Conservation (phyloP, 2,797 vertebrate species). For the Holocentrus rufus region DNA sequence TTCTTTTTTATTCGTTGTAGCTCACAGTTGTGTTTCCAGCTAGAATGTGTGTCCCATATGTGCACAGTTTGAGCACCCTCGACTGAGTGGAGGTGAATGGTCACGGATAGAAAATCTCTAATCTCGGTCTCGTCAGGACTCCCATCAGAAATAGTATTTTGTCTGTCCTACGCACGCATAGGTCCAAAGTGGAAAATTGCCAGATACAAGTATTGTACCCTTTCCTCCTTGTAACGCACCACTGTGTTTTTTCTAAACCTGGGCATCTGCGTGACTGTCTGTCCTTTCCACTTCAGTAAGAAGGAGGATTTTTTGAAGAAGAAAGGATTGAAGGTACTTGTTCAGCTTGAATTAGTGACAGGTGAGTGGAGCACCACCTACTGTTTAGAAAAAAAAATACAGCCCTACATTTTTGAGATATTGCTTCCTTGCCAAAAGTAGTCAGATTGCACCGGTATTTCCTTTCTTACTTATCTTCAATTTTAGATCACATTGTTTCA, state of each 20-base stretch:
- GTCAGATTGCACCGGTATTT: slow-evolving; percentile 32
- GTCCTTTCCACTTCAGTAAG: background rate
- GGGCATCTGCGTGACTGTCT: slow-evolving; percentile 12
- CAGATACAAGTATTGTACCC: slow-evolving; percentile 12
- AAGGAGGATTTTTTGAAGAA: slow-evolving; percentile 27
- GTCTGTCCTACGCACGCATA: slow-evolving; percentile 8
- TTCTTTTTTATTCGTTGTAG: slow-evolving; percentile 47
- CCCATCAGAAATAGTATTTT: slow-evolving; percentile 19
- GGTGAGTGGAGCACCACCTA: slow-evolving; percentile 60
- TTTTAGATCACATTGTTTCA: slow-evolving; percentile 5
- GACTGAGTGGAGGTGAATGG: slow-evolving; percentile 18
- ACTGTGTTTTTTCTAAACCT: background rate
- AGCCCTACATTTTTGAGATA: background rate
- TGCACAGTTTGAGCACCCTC: slow-evolving; percentile 23
- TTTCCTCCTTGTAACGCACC: slow-evolving; percentile 1
- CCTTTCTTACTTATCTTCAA: background rate
- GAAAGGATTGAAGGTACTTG: slow-evolving; percentile 1
- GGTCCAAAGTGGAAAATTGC: slow-evolving; percentile 1
- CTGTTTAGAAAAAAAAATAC: slow-evolving; percentile 44
- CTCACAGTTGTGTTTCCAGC: slow-evolving; percentile 25
- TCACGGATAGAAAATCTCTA: slow-evolving; percentile 8
- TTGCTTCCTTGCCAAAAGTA: slow-evolving; percentile 16
- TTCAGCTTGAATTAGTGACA: slow-evolving; percentile 9
- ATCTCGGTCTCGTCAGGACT: slow-evolving; percentile 14
- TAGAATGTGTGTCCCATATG: slow-evolving; percentile 28